These are phyloP conservation scores for Caprella mutica DNA, from an alignment of 2,888 invertebrate genomes.

Conservation along the genomic window DNA sequence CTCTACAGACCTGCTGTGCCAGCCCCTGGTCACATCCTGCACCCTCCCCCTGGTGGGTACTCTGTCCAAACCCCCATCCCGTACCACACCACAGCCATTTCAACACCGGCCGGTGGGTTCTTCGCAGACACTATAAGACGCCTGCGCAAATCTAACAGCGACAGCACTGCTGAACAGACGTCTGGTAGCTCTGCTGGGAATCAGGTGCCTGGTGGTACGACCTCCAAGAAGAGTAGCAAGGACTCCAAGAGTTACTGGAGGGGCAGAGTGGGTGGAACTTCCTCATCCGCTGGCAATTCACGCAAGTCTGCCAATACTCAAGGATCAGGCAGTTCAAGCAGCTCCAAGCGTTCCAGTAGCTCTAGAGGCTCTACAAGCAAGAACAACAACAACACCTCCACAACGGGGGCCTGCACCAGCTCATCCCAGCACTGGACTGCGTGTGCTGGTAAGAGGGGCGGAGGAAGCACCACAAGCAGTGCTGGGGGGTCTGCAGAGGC, in stretches of 20 bases:
- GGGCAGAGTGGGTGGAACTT: not conserved
- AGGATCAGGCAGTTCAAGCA: too few species aligned
- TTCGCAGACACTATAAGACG: constrained; percentile 30
- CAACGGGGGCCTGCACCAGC: constrained; percentile 58
- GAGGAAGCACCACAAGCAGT: not conserved
- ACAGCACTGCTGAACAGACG: constrained; percentile 16
- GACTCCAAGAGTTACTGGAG: constrained; percentile 1
- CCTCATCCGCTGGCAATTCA: too few species aligned
- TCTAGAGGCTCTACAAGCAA: constrained; percentile 25
- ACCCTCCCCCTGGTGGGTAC: too few species aligned
- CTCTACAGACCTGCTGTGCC: too few species aligned
- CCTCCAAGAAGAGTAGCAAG: not conserved
- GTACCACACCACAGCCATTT: not conserved
- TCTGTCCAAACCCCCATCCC: not conserved
- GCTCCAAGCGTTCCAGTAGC: constrained; percentile 25
- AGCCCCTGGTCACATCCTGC: too few species aligned
- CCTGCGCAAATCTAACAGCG: constrained; percentile 22
- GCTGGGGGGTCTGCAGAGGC: constrained; percentile 5
- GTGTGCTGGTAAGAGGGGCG: constrained; percentile 8
- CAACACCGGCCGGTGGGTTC: constrained; percentile 9
- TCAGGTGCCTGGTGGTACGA: not conserved
- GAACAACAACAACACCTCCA: constrained; percentile 37
- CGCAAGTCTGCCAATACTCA: too few species aligned
- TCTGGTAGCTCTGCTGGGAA: constrained; percentile 10
- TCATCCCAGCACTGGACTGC: constrained; percentile 44